phyloP scores from a whole-genome alignment of 2,888 invertebrate species.

The Tricholauxania praeusta region DNA sequence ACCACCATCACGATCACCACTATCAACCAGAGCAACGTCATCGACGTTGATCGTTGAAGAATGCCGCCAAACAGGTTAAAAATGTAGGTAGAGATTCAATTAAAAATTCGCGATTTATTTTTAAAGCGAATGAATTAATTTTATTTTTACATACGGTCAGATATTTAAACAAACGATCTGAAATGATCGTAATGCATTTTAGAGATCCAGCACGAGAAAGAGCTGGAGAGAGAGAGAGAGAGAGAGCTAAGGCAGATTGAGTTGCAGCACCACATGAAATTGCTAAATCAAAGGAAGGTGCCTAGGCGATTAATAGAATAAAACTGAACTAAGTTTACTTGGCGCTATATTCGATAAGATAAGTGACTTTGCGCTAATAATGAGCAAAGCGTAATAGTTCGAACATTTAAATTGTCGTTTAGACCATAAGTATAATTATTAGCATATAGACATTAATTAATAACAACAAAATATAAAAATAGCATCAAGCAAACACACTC shows the following conservation, averaged over 20 bases:
- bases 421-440: too few relatives aligned
- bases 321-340: too few relatives aligned
- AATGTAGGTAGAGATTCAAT: conserved; percentile 64
- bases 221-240: not conserved
- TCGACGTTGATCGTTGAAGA: conserved; percentile 63
- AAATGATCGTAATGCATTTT: not conserved
- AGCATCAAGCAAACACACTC: too few relatives aligned
- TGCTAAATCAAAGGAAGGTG: too few relatives aligned
- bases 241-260: conserved; percentile 1
- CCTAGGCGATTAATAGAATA: too few relatives aligned
- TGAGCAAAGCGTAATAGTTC: too few relatives aligned
- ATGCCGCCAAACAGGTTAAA: conserved; percentile 65
- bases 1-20: conserved; percentile 37
- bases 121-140: conserved; percentile 42
- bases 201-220: not conserved
- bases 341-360: too few relatives aligned
- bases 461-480: too few relatives aligned
- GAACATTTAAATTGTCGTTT: too few relatives aligned
- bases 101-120: conserved; percentile 65
- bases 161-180: conserved; percentile 28
- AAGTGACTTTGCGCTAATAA: too few relatives aligned
- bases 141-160: conserved; percentile 1
- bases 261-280: not conserved
- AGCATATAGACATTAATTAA: too few relatives aligned
- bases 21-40: conserved; percentile 52